Conservation (phyloP, 2,113 vertebrate species). For the Prinia subflava region DNA sequence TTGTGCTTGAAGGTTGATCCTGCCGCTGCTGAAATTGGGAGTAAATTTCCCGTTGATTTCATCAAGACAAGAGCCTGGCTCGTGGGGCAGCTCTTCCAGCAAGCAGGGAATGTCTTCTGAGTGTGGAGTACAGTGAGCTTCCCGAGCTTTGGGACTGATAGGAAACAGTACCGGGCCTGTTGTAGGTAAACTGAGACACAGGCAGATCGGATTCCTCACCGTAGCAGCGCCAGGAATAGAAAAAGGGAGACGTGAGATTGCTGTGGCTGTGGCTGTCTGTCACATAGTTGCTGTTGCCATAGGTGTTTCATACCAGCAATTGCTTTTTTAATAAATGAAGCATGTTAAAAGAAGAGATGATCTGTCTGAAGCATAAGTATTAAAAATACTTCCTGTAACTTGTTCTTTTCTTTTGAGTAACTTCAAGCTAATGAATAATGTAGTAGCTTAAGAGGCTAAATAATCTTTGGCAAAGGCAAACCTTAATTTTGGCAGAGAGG, state of each 20-base stretch:
- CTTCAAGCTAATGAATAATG: neutral
- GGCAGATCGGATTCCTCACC: neutral
- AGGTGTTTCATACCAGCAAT: constrained; percentile 12
- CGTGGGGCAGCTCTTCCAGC: neutral
- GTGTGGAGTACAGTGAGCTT: neutral
- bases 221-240: neutral
- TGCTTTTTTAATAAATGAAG: neutral
- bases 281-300: neutral
- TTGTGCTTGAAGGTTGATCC: constrained; percentile 13
- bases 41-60: constrained; percentile 31
- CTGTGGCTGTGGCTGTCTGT: constrained; percentile 46
- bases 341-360: neutral
- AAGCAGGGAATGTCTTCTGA: neutral
- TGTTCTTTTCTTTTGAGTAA: neutral
- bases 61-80: neutral
- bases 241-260: neutral
- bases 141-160: neutral
- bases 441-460: neutral
- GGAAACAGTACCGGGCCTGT: neutral
- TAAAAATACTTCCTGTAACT: neutral
- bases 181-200: constrained; percentile 3
- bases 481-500: neutral
- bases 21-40: neutral
- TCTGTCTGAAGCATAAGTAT: neutral
- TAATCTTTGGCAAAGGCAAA: neutral